Conservation (phyloP, 2,113 vertebrate species). For the Tympanuchus pallidicinctus region DNA sequence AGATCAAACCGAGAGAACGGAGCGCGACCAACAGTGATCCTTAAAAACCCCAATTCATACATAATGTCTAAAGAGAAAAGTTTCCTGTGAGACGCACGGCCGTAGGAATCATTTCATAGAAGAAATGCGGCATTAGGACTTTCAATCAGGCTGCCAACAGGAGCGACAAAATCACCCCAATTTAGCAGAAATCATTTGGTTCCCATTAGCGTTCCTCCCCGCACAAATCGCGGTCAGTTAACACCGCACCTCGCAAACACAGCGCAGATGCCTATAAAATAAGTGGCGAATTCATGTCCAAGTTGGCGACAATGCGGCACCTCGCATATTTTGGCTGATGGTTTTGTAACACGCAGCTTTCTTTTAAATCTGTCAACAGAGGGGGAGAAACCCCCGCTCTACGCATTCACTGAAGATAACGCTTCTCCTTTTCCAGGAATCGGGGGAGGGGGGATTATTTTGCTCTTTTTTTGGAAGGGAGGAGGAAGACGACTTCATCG, state of each 20-base stretch:
- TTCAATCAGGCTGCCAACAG: conserved; percentile 16
- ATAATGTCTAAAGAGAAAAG: conserved; percentile 28
- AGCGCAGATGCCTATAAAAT: neutral
- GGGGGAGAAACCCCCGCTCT: neutral
- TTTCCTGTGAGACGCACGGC: neutral
- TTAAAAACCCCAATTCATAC: neutral
- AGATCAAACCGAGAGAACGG: conserved; percentile 34
- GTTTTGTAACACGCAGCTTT: conserved; percentile 11
- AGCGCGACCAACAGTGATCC: conserved; percentile 3
- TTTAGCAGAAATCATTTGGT: conserved; percentile 51
- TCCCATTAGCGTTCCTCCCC: conserved; percentile 35
- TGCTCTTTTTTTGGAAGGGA: accelerated
- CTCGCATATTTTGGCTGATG: conserved; percentile 13
- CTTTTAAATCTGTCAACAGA: conserved; percentile 8
- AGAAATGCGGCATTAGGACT: neutral
- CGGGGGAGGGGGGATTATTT: neutral
- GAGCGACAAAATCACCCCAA: conserved; percentile 40
- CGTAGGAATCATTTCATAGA: neutral
- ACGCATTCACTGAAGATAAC: neutral
- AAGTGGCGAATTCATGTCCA: neutral
- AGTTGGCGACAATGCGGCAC: conserved; percentile 19
- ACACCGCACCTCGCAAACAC: neutral
- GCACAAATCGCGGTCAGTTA: neutral
- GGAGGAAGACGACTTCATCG: neutral
- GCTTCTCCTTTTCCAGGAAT: neutral